These are phyloP conservation scores for Rhinoptilus africanus DNA, from an alignment of 2,113 vertebrate species.

Conservation along the genomic window DNA sequence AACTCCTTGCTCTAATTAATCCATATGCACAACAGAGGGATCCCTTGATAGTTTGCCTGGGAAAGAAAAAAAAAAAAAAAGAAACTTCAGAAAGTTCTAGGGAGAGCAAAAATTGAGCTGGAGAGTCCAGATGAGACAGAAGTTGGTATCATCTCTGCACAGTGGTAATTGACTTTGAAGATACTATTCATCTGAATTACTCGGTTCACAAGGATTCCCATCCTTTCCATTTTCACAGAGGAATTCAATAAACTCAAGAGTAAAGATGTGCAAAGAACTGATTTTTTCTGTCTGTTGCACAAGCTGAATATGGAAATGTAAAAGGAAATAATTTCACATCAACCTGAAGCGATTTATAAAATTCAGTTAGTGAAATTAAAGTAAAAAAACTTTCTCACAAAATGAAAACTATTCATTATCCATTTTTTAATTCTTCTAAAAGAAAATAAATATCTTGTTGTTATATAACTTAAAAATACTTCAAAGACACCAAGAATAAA, in stretches of 20 bases:
- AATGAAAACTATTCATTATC: background rate
- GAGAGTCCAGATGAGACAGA: background rate
- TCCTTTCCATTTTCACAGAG: background rate
- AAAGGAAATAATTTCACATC: background rate
- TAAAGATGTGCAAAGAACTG: constrained; percentile 1
- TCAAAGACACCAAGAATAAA: background rate
- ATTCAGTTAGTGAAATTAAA: background rate
- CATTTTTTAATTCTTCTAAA: background rate
- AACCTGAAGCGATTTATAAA: background rate
- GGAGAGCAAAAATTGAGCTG: background rate
- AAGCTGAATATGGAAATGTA: background rate
- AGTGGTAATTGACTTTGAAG: constrained; percentile 39
- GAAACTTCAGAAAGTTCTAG: background rate
- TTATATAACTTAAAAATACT: background rate
- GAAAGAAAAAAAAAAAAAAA: background rate
- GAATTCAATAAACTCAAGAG: constrained; percentile 16
- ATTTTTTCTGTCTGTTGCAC: constrained; percentile 38
- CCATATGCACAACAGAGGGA: background rate
- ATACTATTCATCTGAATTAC: constrained; percentile 29
- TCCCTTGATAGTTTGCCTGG: background rate
- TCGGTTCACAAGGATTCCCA: background rate
- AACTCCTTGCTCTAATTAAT: background rate
- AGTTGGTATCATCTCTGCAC: background rate
- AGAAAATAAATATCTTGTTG: background rate
- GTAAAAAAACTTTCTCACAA: background rate